A percentile compares a stretch with the other conserved stretches of the same genome.
phyloP scores from a whole-genome alignment of 2,888 invertebrate genomes.

The Lithosia quadra region DNA sequence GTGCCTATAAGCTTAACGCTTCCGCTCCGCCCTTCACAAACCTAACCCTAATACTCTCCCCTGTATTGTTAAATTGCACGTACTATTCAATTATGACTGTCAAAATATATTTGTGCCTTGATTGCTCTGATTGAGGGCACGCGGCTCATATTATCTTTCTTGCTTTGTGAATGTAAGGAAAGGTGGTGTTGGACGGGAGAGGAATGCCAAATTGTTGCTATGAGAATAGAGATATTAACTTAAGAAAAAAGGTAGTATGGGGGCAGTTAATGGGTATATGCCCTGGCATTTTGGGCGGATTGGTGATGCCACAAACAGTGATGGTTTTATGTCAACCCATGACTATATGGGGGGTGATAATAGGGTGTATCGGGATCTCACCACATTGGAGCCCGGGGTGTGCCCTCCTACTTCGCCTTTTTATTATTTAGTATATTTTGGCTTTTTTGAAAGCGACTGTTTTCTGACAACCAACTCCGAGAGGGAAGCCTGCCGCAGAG shows the following conservation, averaged over 20 bases:
- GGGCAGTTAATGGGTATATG: too few relatives aligned
- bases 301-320: too few relatives aligned
- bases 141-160: conserved; percentile 36
- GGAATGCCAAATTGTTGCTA: not conserved
- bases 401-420: too few relatives aligned
- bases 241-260: not conserved
- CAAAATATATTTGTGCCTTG: conserved; percentile 56
- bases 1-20: not conserved
- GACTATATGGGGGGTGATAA: too few relatives aligned
- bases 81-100: conserved; percentile 56
- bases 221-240: not conserved
- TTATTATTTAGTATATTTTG: too few relatives aligned
- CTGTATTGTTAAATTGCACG: conserved; percentile 39
- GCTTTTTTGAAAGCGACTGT: too few relatives aligned
- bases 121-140: conserved; percentile 42
- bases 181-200: not conserved
- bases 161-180: conserved; percentile 10
- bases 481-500: too few relatives aligned
- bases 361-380: too few relatives aligned
- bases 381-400: too few relatives aligned
- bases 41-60: conserved; percentile 19
- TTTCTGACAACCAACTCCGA: too few relatives aligned
- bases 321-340: too few relatives aligned
- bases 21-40: conserved; percentile 5
- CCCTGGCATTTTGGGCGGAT: too few relatives aligned